Evolutionary conservation across 2,888 invertebrate genomes (phyloP).

Genomic region (Lypha dubia): DNA sequence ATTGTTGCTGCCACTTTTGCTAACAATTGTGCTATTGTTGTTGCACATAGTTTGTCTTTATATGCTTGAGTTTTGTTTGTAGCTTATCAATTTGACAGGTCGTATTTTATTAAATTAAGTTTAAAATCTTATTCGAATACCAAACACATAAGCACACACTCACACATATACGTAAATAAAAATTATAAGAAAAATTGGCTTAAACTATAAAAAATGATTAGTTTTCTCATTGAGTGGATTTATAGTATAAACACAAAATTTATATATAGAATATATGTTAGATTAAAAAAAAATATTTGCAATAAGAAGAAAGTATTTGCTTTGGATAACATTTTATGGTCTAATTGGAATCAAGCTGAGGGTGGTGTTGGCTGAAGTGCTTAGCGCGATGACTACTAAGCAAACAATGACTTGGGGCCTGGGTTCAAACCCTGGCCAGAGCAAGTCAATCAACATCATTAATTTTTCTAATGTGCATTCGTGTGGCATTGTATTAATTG

Average conservation of each 20-base stretch:
- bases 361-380: neutral
- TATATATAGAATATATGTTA: constrained; percentile 31
- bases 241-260: constrained; percentile 40
- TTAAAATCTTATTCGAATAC: constrained; percentile 68
- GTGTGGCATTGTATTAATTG: too few species aligned
- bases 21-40: constrained; percentile 6
- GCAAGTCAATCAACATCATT: too few species aligned
- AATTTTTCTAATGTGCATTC: too few species aligned
- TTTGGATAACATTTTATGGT: constrained; percentile 27
- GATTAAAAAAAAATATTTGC: constrained; percentile 40
- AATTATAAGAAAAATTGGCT: constrained; percentile 50
- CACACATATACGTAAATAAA: constrained; percentile 8
- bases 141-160: constrained; percentile 47
- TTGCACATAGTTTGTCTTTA: constrained; percentile 33
- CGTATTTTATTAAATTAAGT: constrained; percentile 72
- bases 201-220: constrained; percentile 63
- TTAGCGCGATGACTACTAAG: too few species aligned
- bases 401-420: too few species aligned
- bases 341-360: constrained; percentile 33
- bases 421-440: too few species aligned
- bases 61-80: constrained; percentile 61
- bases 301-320: constrained; percentile 13
- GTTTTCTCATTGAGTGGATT: constrained; percentile 53
- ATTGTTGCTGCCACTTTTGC: constrained; percentile 11
- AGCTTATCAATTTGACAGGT: constrained; percentile 73